A percentile compares a stretch with the other conserved stretches of the same genome.
phyloP scores from a whole-genome alignment of 2,113 vertebrate genomes.

The Laticauda laticaudata region DNA sequence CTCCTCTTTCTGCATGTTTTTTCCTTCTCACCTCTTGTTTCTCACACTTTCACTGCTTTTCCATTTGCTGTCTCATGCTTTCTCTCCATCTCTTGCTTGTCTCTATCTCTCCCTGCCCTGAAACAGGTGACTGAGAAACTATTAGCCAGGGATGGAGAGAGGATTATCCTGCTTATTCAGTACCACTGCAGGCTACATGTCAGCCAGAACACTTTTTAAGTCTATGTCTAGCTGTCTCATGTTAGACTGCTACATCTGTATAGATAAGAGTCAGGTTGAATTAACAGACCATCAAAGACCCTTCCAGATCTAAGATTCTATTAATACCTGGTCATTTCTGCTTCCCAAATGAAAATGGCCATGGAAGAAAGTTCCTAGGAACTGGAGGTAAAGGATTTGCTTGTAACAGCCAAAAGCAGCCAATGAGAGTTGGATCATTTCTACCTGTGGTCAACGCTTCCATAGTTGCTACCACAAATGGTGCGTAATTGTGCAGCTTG shows the following conservation, averaged over 20 bases:
- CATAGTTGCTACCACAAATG: background rate
- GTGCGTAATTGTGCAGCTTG: background rate
- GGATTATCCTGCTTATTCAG: background rate
- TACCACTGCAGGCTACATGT: background rate
- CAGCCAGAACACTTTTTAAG: background rate
- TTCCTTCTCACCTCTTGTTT: background rate
- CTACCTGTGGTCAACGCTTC: background rate
- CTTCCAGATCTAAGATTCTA: background rate
- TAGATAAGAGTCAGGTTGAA: background rate
- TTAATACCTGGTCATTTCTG: background rate
- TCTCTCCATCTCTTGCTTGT: background rate
- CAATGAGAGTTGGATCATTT: background rate
- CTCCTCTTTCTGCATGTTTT: background rate
- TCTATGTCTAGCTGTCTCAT: background rate
- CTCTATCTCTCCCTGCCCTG: background rate
- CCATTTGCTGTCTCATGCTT: background rate
- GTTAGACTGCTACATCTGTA: background rate
- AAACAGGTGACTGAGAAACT: background rate
- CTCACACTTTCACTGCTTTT: background rate
- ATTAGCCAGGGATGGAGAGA: background rate
- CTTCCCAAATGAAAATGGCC: background rate
- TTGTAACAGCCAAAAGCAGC: background rate
- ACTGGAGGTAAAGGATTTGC: background rate
- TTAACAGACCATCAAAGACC: background rate
- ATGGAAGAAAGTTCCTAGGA: background rate